Evolutionary conservation across 2,888 invertebrate species (phyloP).

Genomic region (Stenurella melanura): DNA sequence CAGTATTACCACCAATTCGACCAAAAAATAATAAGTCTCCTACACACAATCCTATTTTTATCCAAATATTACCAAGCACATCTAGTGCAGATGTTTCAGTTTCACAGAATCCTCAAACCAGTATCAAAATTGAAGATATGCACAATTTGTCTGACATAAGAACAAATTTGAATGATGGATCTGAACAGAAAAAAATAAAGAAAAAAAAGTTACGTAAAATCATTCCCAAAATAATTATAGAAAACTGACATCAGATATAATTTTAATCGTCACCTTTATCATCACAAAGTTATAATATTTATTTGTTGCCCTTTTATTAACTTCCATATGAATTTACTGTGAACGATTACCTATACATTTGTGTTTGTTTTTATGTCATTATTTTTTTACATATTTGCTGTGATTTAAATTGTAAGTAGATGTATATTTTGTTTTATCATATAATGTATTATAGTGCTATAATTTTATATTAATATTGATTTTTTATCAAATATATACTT

Average conservation of each 20-base stretch:
- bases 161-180: background rate
- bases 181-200: conserved; percentile 15
- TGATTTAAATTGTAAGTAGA: background rate
- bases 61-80: conserved; percentile 21
- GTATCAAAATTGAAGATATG: conserved; percentile 1
- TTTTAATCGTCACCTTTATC: background rate
- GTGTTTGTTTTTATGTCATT: background rate
- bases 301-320: background rate
- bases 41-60: conserved; percentile 9
- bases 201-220: conserved; percentile 27
- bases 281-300: conserved; percentile 1
- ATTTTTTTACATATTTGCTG: background rate
- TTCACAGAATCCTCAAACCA: background rate
- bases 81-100: background rate
- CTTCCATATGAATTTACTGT: background rate
- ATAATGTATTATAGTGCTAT: background rate
- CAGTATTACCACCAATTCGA: conserved; percentile 11
- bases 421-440: background rate
- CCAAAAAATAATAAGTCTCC: background rate
- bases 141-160: background rate
- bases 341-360: background rate
- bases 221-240: conserved; percentile 37
- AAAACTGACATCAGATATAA: conserved; percentile 21
- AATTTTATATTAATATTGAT: conserved; percentile 3
- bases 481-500: conserved; percentile 1